Percentiles rank a stretch among this genome's conserved stretches.
Evolutionary conservation across 2,888 invertebrate species (phyloP).

Genomic region (Pammene aurita): DNA sequence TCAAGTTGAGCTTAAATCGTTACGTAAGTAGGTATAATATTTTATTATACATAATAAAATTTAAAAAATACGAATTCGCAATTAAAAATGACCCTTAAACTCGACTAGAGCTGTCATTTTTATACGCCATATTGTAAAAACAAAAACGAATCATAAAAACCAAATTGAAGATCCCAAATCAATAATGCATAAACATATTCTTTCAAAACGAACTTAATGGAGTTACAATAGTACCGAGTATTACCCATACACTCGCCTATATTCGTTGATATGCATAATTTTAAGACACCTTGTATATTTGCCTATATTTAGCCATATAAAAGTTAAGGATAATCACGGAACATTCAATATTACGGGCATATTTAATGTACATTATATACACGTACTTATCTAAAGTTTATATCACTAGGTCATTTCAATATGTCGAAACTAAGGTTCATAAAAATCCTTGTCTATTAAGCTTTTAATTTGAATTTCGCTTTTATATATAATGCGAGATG

Average conservation of each 20-base stretch:
- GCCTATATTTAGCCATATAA: slow-evolving; percentile 72
- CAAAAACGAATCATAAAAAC: too few relatives aligned
- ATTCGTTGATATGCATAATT: slow-evolving; percentile 83
- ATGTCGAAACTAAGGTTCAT: slow-evolving; percentile 8
- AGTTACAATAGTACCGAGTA: slow-evolving; percentile 45
- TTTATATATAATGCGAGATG: too few relatives aligned
- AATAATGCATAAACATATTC: not conserved
- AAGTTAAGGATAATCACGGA: slow-evolving; percentile 60
- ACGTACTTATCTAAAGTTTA: slow-evolving; percentile 44
- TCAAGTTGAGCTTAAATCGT: too few relatives aligned
- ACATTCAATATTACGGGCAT: slow-evolving; percentile 45
- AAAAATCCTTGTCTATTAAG: slow-evolving; percentile 26
- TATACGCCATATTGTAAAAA: not conserved
- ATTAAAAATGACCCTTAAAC: not conserved
- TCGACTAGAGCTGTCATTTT: not conserved
- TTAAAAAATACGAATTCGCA: not conserved
- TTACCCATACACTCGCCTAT: slow-evolving; percentile 59
- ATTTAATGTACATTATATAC: slow-evolving; percentile 73
- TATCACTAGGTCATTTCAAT: slow-evolving; percentile 18
- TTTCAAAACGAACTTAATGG: slow-evolving; percentile 6
- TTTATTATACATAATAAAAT: too few relatives aligned
- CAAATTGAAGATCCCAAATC: not conserved
- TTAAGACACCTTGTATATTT: slow-evolving; percentile 82
- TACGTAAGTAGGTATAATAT: too few relatives aligned
- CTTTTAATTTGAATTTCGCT: not conserved